Evolutionary conservation across 2,888 invertebrate species (phyloP).

Genomic region (Volucella inanis): DNA sequence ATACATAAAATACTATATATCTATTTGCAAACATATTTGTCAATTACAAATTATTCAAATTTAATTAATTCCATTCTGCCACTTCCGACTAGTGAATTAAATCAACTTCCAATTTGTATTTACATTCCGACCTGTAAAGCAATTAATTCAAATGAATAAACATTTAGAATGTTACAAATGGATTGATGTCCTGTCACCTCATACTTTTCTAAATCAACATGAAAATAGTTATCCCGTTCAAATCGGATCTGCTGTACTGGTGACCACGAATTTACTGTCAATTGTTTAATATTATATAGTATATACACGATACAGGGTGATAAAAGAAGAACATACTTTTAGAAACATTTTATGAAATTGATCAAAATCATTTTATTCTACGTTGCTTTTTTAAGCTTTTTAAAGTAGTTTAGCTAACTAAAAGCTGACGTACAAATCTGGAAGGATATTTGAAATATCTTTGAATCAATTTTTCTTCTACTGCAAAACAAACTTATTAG

Average conservation of each 20-base stretch:
- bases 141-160: conserved; percentile 38
- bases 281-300: background rate
- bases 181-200: conserved; percentile 47
- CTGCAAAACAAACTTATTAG: too few species aligned
- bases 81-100: conserved; percentile 21
- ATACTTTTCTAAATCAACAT: conserved; percentile 26
- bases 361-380: too few species aligned
- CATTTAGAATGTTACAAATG: conserved; percentile 16
- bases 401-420: too few species aligned
- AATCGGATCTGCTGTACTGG: conserved; percentile 10
- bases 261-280: background rate
- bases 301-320: conserved; percentile 2
- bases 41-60: conserved; percentile 15
- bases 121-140: background rate
- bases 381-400: too few species aligned
- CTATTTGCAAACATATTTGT: too few species aligned
- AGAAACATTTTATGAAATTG: background rate
- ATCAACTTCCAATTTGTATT: conserved; percentile 9
- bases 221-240: conserved; percentile 24
- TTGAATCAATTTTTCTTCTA: too few species aligned
- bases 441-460: too few species aligned
- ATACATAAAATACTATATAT: too few species aligned
- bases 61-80: background rate
- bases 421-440: too few species aligned
- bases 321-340: background rate